A percentile compares a stretch with the other conserved stretches of the same genome.
Evolutionary conservation across 1,140 invertebrate genomes (phyloP).

Genomic region (Portunus trituberculatus): DNA sequence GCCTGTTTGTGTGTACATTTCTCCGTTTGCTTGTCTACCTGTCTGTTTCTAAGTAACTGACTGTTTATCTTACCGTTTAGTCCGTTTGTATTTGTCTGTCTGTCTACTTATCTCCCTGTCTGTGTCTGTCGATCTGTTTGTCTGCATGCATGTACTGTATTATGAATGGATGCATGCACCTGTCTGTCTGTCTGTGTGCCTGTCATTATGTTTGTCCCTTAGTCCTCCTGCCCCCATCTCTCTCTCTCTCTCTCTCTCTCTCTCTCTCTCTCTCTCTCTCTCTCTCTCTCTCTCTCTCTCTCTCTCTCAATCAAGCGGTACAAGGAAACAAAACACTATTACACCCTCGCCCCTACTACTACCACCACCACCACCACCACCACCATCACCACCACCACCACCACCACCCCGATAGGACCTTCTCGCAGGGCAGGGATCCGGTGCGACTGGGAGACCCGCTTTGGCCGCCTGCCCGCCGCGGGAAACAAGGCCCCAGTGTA

Average conservation of each 20-base stretch:
- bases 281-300: not conserved
- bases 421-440: too few species aligned
- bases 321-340: not conserved
- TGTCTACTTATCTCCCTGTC: not conserved
- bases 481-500: not conserved
- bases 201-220: not conserved
- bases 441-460: not conserved
- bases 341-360: not conserved
- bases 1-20: not conserved
- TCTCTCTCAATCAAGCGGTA: not conserved
- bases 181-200: not conserved
- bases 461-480: slow-evolving; percentile 4
- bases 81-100: not conserved
- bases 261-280: not conserved
- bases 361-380: not conserved
- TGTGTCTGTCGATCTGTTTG: too few species aligned
- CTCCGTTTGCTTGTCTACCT: not conserved
- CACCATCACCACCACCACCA: not conserved
- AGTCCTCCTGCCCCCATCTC: not conserved
- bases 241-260: slow-evolving; percentile 20
- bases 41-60: not conserved
- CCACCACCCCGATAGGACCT: not conserved
- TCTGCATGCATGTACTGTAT: too few species aligned
- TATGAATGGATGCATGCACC: too few species aligned
- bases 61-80: too few species aligned